These are phyloP conservation scores for Litocranius walleri DNA, from an alignment of 2,113 vertebrate species.

Conservation along the genomic window DNA sequence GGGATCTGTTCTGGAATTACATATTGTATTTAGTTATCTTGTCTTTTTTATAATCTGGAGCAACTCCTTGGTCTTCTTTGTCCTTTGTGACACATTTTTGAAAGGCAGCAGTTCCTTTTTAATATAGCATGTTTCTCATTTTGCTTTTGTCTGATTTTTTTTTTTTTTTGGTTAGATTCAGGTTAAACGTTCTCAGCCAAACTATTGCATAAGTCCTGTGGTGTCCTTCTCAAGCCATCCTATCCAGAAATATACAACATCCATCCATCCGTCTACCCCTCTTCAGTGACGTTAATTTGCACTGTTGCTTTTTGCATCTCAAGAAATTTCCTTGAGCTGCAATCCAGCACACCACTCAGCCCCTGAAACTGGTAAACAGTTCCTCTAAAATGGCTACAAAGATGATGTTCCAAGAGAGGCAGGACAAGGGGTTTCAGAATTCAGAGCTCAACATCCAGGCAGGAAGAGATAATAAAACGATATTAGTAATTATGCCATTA, in stretches of 20 bases:
- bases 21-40: not conserved
- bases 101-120: not conserved
- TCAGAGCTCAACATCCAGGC: not conserved
- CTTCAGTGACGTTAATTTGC: not conserved
- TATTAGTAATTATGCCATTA: not conserved
- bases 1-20: not conserved
- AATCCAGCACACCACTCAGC: not conserved
- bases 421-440: not conserved
- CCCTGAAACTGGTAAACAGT: not conserved
- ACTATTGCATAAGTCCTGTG: not conserved
- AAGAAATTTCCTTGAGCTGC: not conserved
- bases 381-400: not conserved
- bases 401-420: not conserved
- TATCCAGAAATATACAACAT: not conserved
- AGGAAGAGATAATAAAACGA: not conserved
- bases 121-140: not conserved
- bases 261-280: not conserved
- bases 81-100: conserved; percentile 12
- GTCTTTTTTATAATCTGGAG: not conserved
- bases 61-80: not conserved
- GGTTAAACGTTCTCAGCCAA: not conserved
- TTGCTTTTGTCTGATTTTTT: not conserved
- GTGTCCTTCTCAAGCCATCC: not conserved
- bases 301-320: not conserved
- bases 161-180: not conserved